Base-by-base conservation (phyloP, 2,888 invertebrate species). In the Adineta ricciae region DNA sequence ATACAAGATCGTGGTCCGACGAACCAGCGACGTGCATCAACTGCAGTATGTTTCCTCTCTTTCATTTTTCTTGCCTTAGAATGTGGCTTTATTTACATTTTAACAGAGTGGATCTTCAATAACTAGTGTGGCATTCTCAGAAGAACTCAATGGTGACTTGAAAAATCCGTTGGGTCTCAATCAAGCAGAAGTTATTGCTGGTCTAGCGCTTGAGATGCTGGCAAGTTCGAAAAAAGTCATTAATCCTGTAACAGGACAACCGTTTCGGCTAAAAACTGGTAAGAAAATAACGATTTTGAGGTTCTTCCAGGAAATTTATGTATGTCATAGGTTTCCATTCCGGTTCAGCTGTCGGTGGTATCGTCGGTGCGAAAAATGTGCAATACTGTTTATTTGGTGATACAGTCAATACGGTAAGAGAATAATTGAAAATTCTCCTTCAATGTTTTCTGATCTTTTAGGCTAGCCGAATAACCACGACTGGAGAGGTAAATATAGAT, bases 1-100 rank as follows among this genome's bases (percentile, higher is more conserved):
- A 94, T 94, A 1, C 96, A 96, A 93, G 78, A 93, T 78, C 78
- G 78, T 41, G 19, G 36, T 36, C 5, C 36, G 7, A 1, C 24
- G 19, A 4, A 19, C 5, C 78, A 41, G n/a, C 41, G 78, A 78
- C 41, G 41, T 24, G 1, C 16, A 78, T 64, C 64, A 32, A 38
- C 41, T 14, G 14, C 78, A 2, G 78, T 78, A 78, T 8, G 0
- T 1, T 38, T 32, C 24, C 11, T 36, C 24, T 78, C 3, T 41
- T 36, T 72, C 5, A 36, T 3, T 38, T 38, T 36, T n/a, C n/a
- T n/a, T n/a, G n/a, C n/a, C n/a, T n/a, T n/a, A n/a, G n/a, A n/a
- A n/a, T n/a, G n/a, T n/a, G n/a, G n/a, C n/a, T n/a, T n/a, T n/a
- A n/a, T n/a, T n/a, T n/a, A n/a, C n/a, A n/a, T n/a, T n/a, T n/a